Percentiles rank a stretch among this genome's conserved stretches.
Conservation (phyloP, 2,113 vertebrate species). For the Osmerus eperlanus region DNA sequence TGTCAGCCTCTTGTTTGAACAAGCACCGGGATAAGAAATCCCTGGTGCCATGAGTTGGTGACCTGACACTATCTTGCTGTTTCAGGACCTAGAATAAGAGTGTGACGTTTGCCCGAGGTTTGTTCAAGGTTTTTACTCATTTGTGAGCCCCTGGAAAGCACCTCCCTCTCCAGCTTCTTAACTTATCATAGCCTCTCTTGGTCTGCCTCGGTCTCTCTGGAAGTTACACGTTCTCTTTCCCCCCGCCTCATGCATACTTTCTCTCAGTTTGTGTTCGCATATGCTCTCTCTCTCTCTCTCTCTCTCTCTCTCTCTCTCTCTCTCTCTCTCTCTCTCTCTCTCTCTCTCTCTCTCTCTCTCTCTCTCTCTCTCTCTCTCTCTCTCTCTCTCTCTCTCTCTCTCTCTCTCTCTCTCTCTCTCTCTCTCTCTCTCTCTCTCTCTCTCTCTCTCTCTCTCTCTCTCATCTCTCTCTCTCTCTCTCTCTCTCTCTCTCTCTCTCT, state of each 20-base stretch:
- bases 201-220: not conserved
- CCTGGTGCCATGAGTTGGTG: slow-evolving; percentile 1
- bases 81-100: not conserved
- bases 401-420: slow-evolving; percentile 22
- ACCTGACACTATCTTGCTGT: slow-evolving; percentile 10
- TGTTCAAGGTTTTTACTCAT: not conserved
- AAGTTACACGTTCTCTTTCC: not conserved
- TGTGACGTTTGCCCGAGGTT: slow-evolving; percentile 12
- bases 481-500: slow-evolving; percentile 22
- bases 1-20: not conserved
- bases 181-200: not conserved
- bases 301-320: slow-evolving; percentile 9
- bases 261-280: not conserved
- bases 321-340: slow-evolving; percentile 10
- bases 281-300: not conserved
- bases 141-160: not conserved
- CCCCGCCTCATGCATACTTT: slow-evolving; percentile 20
- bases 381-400: slow-evolving; percentile 9
- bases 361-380: not conserved
- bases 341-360: slow-evolving; percentile 18
- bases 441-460: slow-evolving; percentile 7
- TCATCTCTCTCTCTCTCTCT: not conserved
- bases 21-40: not conserved
- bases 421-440: slow-evolving; percentile 20
- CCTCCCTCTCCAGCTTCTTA: not conserved